A percentile compares a stretch with the other conserved stretches of the same genome.
These are phyloP conservation scores for Rhodeus uyekii DNA, from an alignment of 2,797 vertebrate genomes.

Conservation along the genomic window DNA sequence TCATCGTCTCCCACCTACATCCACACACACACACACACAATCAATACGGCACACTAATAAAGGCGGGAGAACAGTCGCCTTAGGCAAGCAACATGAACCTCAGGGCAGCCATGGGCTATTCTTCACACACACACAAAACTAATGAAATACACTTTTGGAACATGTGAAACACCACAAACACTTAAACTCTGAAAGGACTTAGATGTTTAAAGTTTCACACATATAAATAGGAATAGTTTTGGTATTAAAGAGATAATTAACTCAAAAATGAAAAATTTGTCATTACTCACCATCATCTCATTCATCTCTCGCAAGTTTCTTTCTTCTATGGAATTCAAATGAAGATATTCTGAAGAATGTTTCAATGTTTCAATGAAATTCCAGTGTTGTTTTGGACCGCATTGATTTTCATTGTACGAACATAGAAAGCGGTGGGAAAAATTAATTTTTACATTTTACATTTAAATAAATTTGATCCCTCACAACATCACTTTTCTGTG, in stretches of 20 bases:
- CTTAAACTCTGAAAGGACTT: constrained; percentile 23
- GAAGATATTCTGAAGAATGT: neutral
- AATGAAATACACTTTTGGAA: constrained; percentile 27
- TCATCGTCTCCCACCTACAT: constrained; percentile 27
- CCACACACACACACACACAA: constrained; percentile 41
- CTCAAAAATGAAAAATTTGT: neutral
- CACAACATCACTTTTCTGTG: neutral
- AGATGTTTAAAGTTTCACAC: neutral
- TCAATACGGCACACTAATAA: constrained; percentile 58
- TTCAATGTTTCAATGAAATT: neutral
- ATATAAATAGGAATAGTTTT: neutral
- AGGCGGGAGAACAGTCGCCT: constrained; percentile 48
- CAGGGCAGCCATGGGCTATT: constrained; percentile 50
- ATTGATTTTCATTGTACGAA: neutral
- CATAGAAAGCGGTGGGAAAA: too few species aligned
- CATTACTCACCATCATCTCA: neutral
- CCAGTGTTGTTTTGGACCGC: neutral
- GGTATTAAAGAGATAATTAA: neutral
- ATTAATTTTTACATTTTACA: too few species aligned
- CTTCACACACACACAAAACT: neutral
- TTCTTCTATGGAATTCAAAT: neutral
- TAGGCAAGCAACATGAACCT: constrained; percentile 41
- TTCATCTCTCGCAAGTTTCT: too few species aligned
- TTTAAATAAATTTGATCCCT: neutral
- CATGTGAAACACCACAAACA: constrained; percentile 25